Conservation (phyloP, 2,113 vertebrate species). For the Microcebus ravelobensis region DNA sequence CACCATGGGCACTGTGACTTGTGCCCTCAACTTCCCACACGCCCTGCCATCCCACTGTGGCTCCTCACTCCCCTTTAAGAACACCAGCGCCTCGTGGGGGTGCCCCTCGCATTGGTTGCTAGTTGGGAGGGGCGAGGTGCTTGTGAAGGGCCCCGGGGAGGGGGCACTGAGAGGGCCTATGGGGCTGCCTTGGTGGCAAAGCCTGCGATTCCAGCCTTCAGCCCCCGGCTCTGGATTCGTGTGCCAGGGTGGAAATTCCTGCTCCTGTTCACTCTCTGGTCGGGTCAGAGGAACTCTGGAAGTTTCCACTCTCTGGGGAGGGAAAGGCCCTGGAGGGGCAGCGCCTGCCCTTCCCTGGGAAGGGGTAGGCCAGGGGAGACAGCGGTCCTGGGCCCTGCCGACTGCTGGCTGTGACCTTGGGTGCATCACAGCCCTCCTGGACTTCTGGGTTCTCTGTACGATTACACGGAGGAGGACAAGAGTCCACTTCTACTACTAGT, state of each 20-base stretch:
- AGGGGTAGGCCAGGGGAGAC: background rate
- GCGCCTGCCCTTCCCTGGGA: background rate
- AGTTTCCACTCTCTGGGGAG: slow-evolving; percentile 51
- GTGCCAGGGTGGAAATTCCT: background rate
- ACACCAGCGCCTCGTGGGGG: background rate
- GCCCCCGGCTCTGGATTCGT: background rate
- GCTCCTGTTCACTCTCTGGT: background rate
- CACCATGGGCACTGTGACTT: background rate
- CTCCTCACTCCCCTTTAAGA: background rate
- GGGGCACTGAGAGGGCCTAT: background rate
- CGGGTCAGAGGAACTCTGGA: slow-evolving; percentile 2
- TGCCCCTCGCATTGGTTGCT: rapidly evolving
- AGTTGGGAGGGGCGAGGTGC: background rate
- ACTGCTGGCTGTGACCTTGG: background rate
- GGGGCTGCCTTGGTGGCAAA: background rate
- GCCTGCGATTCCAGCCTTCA: background rate
- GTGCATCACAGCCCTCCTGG: background rate
- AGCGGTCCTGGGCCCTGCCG: background rate
- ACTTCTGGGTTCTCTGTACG: background rate
- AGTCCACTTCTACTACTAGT: background rate
- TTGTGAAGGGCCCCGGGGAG: background rate
- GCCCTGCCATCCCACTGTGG: background rate
- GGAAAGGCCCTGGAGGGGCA: background rate
- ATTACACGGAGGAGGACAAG: background rate
- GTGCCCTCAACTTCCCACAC: background rate